Percentiles rank a stretch among this genome's conserved stretches.
Conservation (phyloP, 2,888 invertebrate genomes). For the Rhorus exstirpatorius region DNA sequence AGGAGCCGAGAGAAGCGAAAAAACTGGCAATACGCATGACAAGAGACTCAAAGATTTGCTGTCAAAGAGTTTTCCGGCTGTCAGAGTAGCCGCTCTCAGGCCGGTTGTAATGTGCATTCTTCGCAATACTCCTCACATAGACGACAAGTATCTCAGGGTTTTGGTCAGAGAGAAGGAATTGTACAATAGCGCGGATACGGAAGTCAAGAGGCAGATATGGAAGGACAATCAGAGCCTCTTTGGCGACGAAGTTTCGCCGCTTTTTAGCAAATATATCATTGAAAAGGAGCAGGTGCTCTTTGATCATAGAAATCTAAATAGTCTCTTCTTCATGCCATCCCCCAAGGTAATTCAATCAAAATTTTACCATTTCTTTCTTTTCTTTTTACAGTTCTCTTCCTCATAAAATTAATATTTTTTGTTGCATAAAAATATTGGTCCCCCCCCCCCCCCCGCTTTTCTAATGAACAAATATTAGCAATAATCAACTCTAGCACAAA, state of each 20-base stretch:
- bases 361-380: background rate
- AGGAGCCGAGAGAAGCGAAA: constrained; percentile 87
- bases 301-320: constrained; percentile 94
- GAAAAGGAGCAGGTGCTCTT: constrained; percentile 97
- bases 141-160: constrained; percentile 94
- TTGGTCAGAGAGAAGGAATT: constrained; percentile 94
- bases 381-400: background rate
- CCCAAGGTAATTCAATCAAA: constrained; percentile 90
- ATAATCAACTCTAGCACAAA: too few relatives aligned
- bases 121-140: constrained; percentile 96
- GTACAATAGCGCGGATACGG: constrained; percentile 97
- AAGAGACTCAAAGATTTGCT: constrained; percentile 96
- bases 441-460: too few relatives aligned
- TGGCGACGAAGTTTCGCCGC: constrained; percentile 98
- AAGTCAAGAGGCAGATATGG: constrained; percentile 99
- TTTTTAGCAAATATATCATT: constrained; percentile 96
- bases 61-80: constrained; percentile 97
- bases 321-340: constrained; percentile 96
- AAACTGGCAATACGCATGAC: constrained; percentile 91
- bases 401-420: background rate
- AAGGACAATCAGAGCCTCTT: constrained; percentile 98
- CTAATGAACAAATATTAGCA: too few relatives aligned
- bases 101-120: constrained; percentile 98
- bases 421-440: too few relatives aligned
- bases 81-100: constrained; percentile 95